phyloP scores from a whole-genome alignment of 2,888 invertebrate species.

The Leptura quadrifasciata region DNA sequence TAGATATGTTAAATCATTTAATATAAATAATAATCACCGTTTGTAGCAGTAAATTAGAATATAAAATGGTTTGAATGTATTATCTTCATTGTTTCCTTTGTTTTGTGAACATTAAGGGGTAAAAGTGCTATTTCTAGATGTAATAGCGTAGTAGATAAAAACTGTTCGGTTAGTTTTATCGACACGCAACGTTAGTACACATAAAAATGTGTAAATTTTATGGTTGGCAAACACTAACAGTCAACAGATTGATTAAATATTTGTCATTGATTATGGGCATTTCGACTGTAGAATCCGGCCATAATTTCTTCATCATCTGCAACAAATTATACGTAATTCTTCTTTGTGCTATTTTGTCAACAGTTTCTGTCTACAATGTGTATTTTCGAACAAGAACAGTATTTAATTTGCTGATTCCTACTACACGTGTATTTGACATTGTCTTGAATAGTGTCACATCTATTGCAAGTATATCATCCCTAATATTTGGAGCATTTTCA shows the following conservation, averaged over 20 bases:
- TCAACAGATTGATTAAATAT: neutral
- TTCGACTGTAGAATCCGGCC: neutral
- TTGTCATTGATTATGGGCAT: neutral
- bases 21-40: too few species aligned
- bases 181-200: too few species aligned
- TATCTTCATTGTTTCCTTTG: neutral
- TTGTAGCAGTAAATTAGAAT: too few species aligned
- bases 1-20: too few species aligned
- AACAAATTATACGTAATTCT: conserved; percentile 3
- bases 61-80: neutral
- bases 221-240: neutral
- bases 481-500: conserved; percentile 18
- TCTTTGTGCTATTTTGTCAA: neutral
- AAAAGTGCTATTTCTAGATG: neutral
- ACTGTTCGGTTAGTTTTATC: too few species aligned
- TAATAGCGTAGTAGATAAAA: too few species aligned
- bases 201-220: neutral
- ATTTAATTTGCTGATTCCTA: neutral
- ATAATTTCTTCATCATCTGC: neutral
- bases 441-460: neutral
- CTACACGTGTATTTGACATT: conserved; percentile 6
- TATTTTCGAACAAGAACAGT: neutral
- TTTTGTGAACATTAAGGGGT: neutral
- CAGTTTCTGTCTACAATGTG: neutral
- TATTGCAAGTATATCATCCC: conserved; percentile 1